Percentiles rank a stretch among this genome's conserved stretches.
These are phyloP conservation scores for Camponotus fellah DNA, from an alignment of 2,888 invertebrate species.

Conservation along the genomic window DNA sequence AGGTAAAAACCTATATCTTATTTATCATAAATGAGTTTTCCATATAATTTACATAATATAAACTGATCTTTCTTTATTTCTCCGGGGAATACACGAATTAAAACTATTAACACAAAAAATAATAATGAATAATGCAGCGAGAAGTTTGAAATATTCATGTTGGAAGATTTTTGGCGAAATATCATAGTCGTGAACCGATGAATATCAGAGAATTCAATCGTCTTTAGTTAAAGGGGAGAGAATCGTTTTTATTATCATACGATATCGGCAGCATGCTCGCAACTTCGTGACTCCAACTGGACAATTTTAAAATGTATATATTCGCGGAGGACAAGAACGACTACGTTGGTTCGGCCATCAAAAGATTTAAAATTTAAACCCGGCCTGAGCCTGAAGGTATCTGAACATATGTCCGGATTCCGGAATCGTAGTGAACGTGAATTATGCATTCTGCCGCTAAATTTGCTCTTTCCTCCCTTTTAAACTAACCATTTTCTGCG, in stretches of 20 bases:
- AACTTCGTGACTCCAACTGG: slow-evolving; percentile 3
- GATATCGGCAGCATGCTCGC: neutral
- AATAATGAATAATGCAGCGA: neutral
- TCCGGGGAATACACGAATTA: neutral
- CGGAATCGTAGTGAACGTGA: slow-evolving; percentile 33
- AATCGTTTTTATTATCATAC: slow-evolving; percentile 33
- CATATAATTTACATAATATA: neutral
- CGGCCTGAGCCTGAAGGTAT: slow-evolving; percentile 40
- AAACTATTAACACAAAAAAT: neutral
- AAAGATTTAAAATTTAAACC: slow-evolving; percentile 57
- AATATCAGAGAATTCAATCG: slow-evolving; percentile 4
- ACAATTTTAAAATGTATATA: slow-evolving; percentile 56
- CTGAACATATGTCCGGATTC: slow-evolving; percentile 45
- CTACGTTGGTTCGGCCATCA: slow-evolving; percentile 44
- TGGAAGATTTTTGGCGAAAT: neutral
- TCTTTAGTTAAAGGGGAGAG: neutral
- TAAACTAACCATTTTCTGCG: slow-evolving; percentile 42
- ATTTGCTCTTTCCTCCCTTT: slow-evolving; percentile 45
- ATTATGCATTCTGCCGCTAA: slow-evolving; percentile 52
- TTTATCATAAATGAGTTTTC: neutral
- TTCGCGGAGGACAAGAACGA: slow-evolving; percentile 33
- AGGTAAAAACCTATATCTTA: slow-evolving; percentile 71
- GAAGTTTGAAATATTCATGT: neutral
- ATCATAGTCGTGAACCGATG: neutral
- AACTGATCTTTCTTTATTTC: too few species aligned